Base-by-base conservation (phyloP, 2,113 vertebrate species). In the Dendropsophus ebraccatus region DNA sequence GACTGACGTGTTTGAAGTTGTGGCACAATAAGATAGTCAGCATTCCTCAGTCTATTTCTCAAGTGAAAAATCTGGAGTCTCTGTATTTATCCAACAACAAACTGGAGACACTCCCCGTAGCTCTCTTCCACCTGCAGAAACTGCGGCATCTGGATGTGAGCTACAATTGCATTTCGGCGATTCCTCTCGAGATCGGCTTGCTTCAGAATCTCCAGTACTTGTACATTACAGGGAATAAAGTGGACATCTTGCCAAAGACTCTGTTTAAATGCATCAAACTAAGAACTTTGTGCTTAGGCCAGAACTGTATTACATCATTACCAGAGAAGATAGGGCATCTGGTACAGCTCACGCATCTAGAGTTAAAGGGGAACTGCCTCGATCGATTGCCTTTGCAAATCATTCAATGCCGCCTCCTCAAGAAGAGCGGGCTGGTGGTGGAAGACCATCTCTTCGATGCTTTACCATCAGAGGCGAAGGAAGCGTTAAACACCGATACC, bases 11-110 rank as follows among this genome's bases (percentile, higher is more conserved):
- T 91, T 96, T 99, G 89, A 99, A 99, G 89, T 92, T 99, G 62
- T 99, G 97, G 98, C 97, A 99, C 93, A 99, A 99, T 89, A 99
- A 97, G 91, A 99, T 99, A 86, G 96, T 97, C 83, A 95, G 91
- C 92, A 98, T 99, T 92, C 98, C 98, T 54, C 87, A 96, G 89
- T 97, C 98, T 45, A 98, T 99, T 54, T 97, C 96, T 87, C 95
- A 97, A 0, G 94, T 99, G 88, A 99, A 97, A 92, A 99, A 97
- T 91, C 91, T 99, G 11, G 98, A 99, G 90, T 96, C 95, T 0
- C 96, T 99, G 83, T 97, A 97, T 90, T 95, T 99, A 87, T 98
- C 97, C 50, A 96, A 99, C 92, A 99, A 99, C 94, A 98, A 99
- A 92, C 95, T 99, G 0, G 98, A 99, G 87, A 94, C 96, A 52